These are phyloP conservation scores for Suillia variegata DNA, from an alignment of 2,888 invertebrate genomes.

Conservation along the genomic window DNA sequence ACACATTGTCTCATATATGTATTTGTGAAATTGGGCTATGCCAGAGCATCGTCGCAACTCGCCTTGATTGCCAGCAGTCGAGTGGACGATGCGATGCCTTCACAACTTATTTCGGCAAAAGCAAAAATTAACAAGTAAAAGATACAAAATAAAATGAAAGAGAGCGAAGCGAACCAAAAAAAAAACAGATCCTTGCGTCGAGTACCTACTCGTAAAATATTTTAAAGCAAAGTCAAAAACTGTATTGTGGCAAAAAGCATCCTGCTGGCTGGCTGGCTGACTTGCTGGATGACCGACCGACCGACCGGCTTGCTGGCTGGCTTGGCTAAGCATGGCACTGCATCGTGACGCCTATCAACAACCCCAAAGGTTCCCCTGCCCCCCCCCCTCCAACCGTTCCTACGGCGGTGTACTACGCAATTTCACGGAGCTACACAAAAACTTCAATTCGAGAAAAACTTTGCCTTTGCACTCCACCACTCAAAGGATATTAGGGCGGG, in stretches of 20 bases:
- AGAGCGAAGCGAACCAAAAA: not conserved
- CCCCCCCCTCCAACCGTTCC: not conserved
- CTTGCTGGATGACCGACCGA: too few relatives aligned
- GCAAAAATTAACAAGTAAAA: constrained; percentile 14
- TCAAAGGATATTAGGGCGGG: too few relatives aligned
- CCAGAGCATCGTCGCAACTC: not conserved
- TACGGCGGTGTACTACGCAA: not conserved
- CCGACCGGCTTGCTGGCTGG: too few relatives aligned
- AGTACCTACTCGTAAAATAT: not conserved
- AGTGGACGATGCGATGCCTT: constrained; percentile 4
- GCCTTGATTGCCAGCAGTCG: constrained; percentile 12
- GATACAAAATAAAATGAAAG: not conserved
- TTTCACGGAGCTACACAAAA: constrained; percentile 1
- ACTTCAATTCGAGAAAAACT: constrained; percentile 17
- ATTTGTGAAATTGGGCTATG: too few relatives aligned
- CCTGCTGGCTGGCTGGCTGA: constrained; percentile 2
- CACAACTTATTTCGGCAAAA: constrained; percentile 13
- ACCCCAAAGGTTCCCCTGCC: not conserved
- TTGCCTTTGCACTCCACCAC: constrained; percentile 12
- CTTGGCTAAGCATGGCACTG: too few relatives aligned
- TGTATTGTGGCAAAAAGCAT: constrained; percentile 7
- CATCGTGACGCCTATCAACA: not conserved
- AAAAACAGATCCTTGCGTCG: constrained; percentile 2
- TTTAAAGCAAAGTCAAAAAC: constrained; percentile 9
- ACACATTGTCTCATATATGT: too few relatives aligned